These are phyloP conservation scores for Ennomos erosarius DNA, from an alignment of 2,888 invertebrate species.

Conservation along the genomic window DNA sequence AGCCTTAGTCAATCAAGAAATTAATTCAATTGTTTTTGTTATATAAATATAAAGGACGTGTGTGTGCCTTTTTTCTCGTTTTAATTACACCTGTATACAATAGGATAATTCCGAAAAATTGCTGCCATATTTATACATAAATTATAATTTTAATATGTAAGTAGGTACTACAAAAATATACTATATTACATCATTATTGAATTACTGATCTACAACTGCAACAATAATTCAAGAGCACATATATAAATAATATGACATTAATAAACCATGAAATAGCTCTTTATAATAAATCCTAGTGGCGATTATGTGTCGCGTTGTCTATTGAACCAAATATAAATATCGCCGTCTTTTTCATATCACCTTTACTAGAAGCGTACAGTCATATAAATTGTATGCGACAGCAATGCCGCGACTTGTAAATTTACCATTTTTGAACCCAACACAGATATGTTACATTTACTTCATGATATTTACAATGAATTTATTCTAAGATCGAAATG, in stretches of 20 bases:
- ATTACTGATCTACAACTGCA: constrained; percentile 14
- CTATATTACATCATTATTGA: constrained; percentile 43
- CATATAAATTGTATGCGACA: too few species aligned
- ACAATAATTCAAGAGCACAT: constrained; percentile 15
- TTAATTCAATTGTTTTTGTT: too few species aligned
- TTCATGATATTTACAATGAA: constrained; percentile 68
- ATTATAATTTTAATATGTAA: constrained; percentile 28
- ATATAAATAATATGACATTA: constrained; percentile 13
- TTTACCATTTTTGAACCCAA: constrained; percentile 61
- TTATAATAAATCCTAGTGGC: too few species aligned
- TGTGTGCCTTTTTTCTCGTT: too few species aligned
- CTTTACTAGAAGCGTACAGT: too few species aligned
- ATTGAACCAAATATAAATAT: too few species aligned
- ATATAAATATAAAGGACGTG: too few species aligned
- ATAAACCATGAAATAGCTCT: constrained; percentile 4
- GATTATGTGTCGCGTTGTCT: too few species aligned
- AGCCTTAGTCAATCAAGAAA: too few species aligned
- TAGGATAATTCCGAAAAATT: background rate
- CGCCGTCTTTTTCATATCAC: too few species aligned
- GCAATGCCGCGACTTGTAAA: constrained; percentile 9
- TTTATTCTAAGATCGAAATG: constrained; percentile 39
- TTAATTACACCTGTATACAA: too few species aligned
- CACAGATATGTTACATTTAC: constrained; percentile 68
- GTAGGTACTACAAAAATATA: constrained; percentile 68
- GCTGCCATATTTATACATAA: constrained; percentile 9